These are phyloP conservation scores for Micromussa lordhowensis DNA, from an alignment of 92 coral and sea anemone species.

Conservation along the genomic window DNA sequence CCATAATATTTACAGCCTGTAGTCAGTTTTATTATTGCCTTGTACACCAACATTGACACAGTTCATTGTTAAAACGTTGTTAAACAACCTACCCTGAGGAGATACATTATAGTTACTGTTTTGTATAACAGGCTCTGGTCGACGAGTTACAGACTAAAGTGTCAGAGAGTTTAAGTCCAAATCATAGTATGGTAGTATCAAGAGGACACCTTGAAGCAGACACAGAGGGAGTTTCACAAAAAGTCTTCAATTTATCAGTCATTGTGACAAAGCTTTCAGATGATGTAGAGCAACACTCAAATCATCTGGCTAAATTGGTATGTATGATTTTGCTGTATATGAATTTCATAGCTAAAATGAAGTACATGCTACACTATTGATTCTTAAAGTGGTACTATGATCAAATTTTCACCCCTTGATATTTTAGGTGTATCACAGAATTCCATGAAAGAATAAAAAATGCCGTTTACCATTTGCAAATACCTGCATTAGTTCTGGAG, in stretches of 20 bases:
- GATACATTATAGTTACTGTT: not conserved
- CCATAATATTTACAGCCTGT: not conserved
- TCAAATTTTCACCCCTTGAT: too few species aligned
- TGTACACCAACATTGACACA: too few species aligned
- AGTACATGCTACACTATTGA: too few species aligned
- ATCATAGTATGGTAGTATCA: conserved; percentile 5
- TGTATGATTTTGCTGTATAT: not conserved
- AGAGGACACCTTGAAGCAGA: conserved; percentile 5
- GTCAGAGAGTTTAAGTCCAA: conserved; percentile 1
- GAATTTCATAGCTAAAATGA: too few species aligned
- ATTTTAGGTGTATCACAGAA: too few species aligned
- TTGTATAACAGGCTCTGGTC: conserved; percentile 8
- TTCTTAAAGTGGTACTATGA: too few species aligned
- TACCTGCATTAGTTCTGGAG: too few species aligned
- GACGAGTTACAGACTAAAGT: conserved; percentile 38
- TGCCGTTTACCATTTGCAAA: too few species aligned
- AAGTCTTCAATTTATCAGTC: conserved; percentile 29
- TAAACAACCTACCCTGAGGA: not conserved
- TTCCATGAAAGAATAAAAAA: too few species aligned
- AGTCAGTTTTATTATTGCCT: too few species aligned
- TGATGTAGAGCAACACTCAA: conserved; percentile 18
- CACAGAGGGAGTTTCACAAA: not conserved
- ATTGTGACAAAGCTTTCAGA: conserved; percentile 21
- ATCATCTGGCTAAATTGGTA: conserved; percentile 35
- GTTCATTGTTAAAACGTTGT: too few species aligned